Evolutionary conservation across 1,140 invertebrate species (phyloP).

Genomic region (Drosophila lacteicornis): DNA sequence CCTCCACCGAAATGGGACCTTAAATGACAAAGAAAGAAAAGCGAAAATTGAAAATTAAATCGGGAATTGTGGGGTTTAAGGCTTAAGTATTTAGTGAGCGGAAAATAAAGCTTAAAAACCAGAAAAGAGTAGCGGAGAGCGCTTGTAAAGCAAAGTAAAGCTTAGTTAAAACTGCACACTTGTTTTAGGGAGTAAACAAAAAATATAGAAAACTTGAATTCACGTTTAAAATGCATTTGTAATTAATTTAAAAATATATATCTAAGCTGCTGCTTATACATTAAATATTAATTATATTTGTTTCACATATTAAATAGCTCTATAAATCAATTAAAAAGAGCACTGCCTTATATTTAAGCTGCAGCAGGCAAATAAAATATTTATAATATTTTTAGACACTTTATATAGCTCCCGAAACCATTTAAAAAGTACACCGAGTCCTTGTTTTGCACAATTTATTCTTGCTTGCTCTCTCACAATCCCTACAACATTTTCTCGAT

Average conservation of each 20-base stretch:
- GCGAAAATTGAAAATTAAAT: conserved; percentile 55
- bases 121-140: background rate
- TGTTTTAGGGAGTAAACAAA: background rate
- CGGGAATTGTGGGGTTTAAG: conserved; percentile 21
- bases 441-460: background rate
- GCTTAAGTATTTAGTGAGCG: background rate
- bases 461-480: background rate
- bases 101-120: background rate
- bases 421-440: background rate
- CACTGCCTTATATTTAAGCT: too few species aligned
- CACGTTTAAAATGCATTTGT: background rate
- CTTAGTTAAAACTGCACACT: background rate
- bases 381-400: too few species aligned
- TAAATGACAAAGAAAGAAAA: conserved; percentile 49
- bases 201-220: background rate
- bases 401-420: too few species aligned
- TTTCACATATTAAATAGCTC: too few species aligned
- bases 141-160: too few species aligned
- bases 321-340: too few species aligned
- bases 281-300: too few species aligned
- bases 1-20: conserved; percentile 85
- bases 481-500: background rate
- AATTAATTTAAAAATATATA: background rate
- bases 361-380: too few species aligned
- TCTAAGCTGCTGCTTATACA: too few species aligned